These are phyloP conservation scores for Oriolus oriolus DNA, from an alignment of 2,113 vertebrate genomes.

Conservation along the genomic window DNA sequence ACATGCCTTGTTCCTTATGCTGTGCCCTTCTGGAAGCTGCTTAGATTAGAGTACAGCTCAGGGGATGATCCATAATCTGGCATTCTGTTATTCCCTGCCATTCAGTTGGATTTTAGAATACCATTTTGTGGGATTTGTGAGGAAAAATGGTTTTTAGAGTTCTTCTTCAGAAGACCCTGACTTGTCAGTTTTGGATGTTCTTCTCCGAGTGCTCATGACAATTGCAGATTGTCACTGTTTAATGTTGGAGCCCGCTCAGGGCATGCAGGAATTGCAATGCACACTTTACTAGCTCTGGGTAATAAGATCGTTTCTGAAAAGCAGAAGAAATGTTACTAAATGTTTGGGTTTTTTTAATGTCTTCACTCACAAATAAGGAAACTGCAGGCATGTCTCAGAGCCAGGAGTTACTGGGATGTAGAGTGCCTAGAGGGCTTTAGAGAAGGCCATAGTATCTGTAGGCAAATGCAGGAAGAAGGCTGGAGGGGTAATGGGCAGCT, in stretches of 20 bases:
- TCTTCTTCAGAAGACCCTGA: background rate
- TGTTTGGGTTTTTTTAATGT: background rate
- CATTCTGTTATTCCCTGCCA: background rate
- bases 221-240: background rate
- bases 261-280: background rate
- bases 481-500: background rate
- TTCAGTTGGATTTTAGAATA: background rate
- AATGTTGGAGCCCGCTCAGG: fast-evolving
- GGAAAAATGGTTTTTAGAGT: background rate
- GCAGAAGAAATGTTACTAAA: background rate
- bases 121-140: background rate
- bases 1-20: background rate
- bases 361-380: background rate
- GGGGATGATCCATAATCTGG: background rate
- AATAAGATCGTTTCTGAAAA: background rate
- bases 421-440: background rate
- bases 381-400: background rate
- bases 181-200: background rate
- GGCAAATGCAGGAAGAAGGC: background rate
- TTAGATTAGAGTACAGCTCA: background rate
- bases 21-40: background rate
- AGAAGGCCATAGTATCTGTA: background rate
- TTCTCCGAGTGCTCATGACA: background rate
- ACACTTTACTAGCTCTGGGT: background rate
- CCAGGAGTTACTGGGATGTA: background rate